Evolutionary conservation across 2,113 vertebrate species (phyloP), one percentile per base, ranked within the genome.

Genomic region (Chlamydotis undulata): DNA sequence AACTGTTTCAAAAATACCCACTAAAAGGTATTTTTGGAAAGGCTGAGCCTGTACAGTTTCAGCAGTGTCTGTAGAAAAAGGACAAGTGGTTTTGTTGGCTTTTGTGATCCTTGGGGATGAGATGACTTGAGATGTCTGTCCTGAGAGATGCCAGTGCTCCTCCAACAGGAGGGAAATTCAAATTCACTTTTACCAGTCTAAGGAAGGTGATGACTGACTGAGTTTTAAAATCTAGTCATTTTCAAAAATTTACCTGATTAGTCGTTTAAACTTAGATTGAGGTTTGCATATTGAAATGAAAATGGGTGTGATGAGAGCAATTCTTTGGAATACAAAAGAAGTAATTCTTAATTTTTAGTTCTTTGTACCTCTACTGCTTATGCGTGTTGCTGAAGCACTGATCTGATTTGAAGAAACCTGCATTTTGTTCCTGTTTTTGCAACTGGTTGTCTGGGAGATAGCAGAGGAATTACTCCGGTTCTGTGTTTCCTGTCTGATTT

Each of bases 21-120:
- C 23, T 55, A 12, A 0, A 1, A 50, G 35, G 25, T 0, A 0
- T n/a, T 55, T 87, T 28, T 55, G 13, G 33, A 52, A 14, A 19
- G 29, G 10, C 11, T 82, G n/a, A 89, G 43, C 25, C 13, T 26
- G 10, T 39, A 10, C 4, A 7, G 13, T 76, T 93, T 90, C 70
- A 94, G 41, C 50, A 50, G 23, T 29, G 7, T 49, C 35, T 81
- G 11, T 61, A 6, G 75, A 19, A 87, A 43, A 87, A 43, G 37
- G 77, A 6, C 12, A 24, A n/a, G 13, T 28, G 4, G 1, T 60
- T 88, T 78, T 50, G 4, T 59, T 39, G 28, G 19, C n/a, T 76
- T 78, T 71, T 69, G 18, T 73, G 47, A 10, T 50, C 0, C 0
- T 47, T 0, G 1, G 89, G 39, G 9, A 14, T 43, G 71, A 28